phyloP scores from a whole-genome alignment of 2,113 vertebrate species.

The Conger conger region DNA sequence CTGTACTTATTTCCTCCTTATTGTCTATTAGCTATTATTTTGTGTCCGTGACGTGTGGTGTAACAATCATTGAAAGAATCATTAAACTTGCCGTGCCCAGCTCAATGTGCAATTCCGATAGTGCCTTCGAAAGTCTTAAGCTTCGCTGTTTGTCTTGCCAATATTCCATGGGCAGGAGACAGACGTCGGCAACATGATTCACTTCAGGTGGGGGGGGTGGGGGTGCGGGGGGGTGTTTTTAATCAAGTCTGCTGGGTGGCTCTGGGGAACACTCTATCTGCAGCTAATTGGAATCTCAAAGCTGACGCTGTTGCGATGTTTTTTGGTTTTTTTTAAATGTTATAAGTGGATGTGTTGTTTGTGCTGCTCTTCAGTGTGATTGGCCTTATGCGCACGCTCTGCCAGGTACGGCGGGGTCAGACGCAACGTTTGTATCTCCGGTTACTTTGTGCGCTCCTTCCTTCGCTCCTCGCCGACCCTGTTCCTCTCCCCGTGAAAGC shows the following conservation, averaged over 20 bases:
- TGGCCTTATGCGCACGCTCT: background rate
- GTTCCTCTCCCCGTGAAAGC: background rate
- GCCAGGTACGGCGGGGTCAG: background rate
- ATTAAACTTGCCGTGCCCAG: background rate
- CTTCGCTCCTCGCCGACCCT: background rate
- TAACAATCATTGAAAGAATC: conserved; percentile 18
- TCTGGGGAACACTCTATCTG: background rate
- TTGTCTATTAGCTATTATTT: conserved; percentile 20
- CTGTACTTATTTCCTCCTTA: conserved; percentile 11
- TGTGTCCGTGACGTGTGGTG: background rate
- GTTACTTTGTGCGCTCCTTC: background rate
- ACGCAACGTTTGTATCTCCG: background rate
- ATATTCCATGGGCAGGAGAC: background rate
- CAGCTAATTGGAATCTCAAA: background rate
- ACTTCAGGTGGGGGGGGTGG: too few species aligned
- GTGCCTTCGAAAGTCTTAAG: background rate
- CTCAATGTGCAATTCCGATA: conserved; percentile 21
- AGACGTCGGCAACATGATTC: background rate
- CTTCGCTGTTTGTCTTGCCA: background rate
- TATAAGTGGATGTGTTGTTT: background rate
- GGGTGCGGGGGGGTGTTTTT: background rate
- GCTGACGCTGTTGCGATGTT: background rate
- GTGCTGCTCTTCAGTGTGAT: background rate
- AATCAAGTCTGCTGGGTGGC: background rate
- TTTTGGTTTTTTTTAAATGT: background rate